Evolutionary conservation across 2,888 invertebrate genomes (phyloP).

Genomic region (Apamea sordens): DNA sequence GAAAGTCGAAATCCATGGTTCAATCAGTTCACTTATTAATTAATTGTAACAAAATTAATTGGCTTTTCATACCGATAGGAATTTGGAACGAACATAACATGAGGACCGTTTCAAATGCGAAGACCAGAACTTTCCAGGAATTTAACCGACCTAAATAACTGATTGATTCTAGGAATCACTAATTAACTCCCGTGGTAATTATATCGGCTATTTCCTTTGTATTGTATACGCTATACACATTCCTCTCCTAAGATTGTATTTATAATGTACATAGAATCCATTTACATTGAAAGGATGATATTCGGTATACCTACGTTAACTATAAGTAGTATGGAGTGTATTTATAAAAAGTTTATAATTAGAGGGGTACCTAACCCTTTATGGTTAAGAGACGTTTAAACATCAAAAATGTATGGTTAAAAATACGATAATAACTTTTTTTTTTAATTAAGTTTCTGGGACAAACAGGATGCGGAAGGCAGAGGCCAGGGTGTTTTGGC

Average conservation of each 20-base stretch:
- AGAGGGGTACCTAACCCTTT: not conserved
- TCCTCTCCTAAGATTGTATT: slow-evolving; percentile 28
- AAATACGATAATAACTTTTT: no score
- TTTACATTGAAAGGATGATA: slow-evolving; percentile 31
- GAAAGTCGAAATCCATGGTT: not conserved
- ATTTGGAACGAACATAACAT: not conserved
- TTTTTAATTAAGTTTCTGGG: no score
- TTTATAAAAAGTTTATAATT: not conserved
- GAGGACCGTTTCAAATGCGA: slow-evolving; percentile 12
- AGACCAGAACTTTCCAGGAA: slow-evolving; percentile 38
- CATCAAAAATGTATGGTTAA: not conserved
- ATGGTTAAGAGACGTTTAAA: not conserved
- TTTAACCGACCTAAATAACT: slow-evolving; percentile 41
- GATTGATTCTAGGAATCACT: slow-evolving; percentile 57
- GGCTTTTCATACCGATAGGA: slow-evolving; percentile 1
- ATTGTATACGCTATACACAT: slow-evolving; percentile 38
- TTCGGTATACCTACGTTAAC: not conserved
- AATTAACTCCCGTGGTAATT: slow-evolving; percentile 47
- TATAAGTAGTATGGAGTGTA: not conserved
- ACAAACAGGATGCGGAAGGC: no score
- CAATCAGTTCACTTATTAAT: not conserved
- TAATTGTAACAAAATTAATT: slow-evolving; percentile 17
- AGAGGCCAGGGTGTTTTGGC: no score
- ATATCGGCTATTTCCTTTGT: slow-evolving; percentile 41
- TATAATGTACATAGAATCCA: slow-evolving; percentile 27